Conservation (phyloP, 2,113 vertebrate genomes). For the Symphodus melops region DNA sequence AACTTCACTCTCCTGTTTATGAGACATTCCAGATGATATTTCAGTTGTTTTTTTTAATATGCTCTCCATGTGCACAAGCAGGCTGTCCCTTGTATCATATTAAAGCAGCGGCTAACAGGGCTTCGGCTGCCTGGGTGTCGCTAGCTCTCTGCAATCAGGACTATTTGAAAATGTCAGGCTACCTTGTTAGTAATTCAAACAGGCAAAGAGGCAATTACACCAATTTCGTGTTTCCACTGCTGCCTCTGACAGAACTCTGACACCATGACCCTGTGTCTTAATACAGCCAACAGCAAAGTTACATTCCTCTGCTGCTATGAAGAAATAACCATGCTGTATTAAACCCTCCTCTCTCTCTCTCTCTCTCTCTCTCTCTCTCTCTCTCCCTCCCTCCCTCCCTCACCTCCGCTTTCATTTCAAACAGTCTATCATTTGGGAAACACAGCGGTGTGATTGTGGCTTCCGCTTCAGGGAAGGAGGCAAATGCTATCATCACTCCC, state of each 20-base stretch:
- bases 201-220: slow-evolving; percentile 85
- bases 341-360: slow-evolving; percentile 73
- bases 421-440: slow-evolving; percentile 85
- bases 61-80: slow-evolving; percentile 19
- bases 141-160: slow-evolving; percentile 80
- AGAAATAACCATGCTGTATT: slow-evolving; percentile 86
- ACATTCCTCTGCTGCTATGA: slow-evolving; percentile 84
- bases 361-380: slow-evolving; percentile 45
- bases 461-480: slow-evolving; percentile 80
- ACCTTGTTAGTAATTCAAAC: slow-evolving; percentile 90
- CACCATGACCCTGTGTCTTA: slow-evolving; percentile 83
- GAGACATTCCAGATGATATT: slow-evolving; percentile 49
- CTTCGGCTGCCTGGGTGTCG: slow-evolving; percentile 61
- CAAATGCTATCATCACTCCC: slow-evolving; percentile 88
- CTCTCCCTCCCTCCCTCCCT: slow-evolving; percentile 55
- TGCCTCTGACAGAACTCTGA: slow-evolving; percentile 84
- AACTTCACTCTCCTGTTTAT: slow-evolving; percentile 36
- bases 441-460: slow-evolving; percentile 81
- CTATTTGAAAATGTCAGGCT: slow-evolving; percentile 87
- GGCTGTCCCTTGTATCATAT: slow-evolving; percentile 49
- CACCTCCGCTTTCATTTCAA: slow-evolving; percentile 83
- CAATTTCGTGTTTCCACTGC: slow-evolving; percentile 84
- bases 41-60: slow-evolving; percentile 5
- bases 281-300: slow-evolving; percentile 81
- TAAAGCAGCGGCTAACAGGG: slow-evolving; percentile 71